These are phyloP conservation scores for Oxyura jamaicensis DNA, from an alignment of 2,113 vertebrate genomes.

Conservation along the genomic window DNA sequence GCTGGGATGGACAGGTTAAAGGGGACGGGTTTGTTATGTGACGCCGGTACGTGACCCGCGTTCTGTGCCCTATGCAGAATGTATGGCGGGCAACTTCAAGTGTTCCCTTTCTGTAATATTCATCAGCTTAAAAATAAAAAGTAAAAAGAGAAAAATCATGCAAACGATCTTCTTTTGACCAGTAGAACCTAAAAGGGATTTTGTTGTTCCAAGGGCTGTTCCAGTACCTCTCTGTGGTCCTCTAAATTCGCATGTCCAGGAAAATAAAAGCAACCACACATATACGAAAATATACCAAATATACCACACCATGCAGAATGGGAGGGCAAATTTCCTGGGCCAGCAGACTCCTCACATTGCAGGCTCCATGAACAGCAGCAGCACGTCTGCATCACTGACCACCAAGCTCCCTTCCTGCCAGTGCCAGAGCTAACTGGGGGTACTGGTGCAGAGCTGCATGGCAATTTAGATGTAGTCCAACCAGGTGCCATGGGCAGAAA, in stretches of 20 bases:
- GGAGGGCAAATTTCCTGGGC: neutral
- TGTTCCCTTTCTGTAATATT: neutral
- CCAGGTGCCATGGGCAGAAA: neutral
- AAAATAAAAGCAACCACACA: neutral
- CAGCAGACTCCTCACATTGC: neutral
- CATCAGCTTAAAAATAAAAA: neutral
- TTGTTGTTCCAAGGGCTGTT: neutral
- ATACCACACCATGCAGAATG: neutral
- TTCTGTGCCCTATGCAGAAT: neutral
- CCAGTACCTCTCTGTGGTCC: neutral
- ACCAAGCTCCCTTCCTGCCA: neutral
- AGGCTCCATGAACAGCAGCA: neutral
- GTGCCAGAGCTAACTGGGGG: neutral
- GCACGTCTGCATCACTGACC: neutral
- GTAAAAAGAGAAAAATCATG: neutral
- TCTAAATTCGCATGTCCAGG: neutral
- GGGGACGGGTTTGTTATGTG: neutral
- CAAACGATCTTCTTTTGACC: neutral
- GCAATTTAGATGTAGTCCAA: neutral
- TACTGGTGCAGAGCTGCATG: neutral
- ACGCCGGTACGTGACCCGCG: neutral
- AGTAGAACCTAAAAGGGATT: neutral
- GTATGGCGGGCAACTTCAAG: neutral
- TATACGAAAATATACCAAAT: neutral
- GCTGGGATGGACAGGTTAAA: neutral